Evolutionary conservation across 1,140 invertebrate species (phyloP).

Genomic region (Apis laboriosa): DNA sequence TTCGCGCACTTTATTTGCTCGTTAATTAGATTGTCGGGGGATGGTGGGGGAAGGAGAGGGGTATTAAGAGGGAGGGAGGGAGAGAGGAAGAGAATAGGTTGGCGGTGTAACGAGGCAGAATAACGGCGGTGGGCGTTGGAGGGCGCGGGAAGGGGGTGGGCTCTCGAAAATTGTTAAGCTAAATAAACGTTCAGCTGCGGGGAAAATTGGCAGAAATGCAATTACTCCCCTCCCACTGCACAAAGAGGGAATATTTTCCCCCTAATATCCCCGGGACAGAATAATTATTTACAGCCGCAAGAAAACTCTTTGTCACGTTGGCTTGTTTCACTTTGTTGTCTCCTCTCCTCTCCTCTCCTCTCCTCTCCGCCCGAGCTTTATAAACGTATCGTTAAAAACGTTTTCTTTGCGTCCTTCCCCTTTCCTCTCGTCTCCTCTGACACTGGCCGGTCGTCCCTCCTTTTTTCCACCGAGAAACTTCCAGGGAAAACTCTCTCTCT

Average conservation of each 20-base stretch:
- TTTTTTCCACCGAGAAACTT: no score
- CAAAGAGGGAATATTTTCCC: slow-evolving; percentile 17
- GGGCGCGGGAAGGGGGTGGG: not conserved
- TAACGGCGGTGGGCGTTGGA: not conserved
- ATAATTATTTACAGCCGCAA: slow-evolving; percentile 34
- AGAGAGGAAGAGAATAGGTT: not conserved
- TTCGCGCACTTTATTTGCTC: slow-evolving; percentile 28
- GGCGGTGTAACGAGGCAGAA: slow-evolving; percentile 30
- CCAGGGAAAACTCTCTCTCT: no score
- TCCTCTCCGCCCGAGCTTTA: not conserved
- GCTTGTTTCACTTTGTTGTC: not conserved
- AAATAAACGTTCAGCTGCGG: slow-evolving; percentile 23
- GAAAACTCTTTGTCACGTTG: slow-evolving; percentile 16
- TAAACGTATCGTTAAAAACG: slow-evolving; percentile 15
- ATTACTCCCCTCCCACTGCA: not conserved
- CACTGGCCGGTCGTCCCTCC: no score
- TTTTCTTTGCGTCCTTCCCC: not conserved
- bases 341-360: no score
- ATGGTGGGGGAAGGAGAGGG: not conserved
- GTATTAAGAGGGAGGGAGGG: not conserved
- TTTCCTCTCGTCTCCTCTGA: no score
- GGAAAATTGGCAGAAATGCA: slow-evolving; percentile 28
- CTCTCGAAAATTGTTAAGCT: slow-evolving; percentile 31
- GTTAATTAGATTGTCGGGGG: slow-evolving; percentile 38
- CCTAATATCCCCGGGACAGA: slow-evolving; percentile 24